A percentile compares a stretch with the other conserved stretches of the same genome.
phyloP scores from a whole-genome alignment of 2,113 vertebrate species.

The Sprattus sprattus region DNA sequence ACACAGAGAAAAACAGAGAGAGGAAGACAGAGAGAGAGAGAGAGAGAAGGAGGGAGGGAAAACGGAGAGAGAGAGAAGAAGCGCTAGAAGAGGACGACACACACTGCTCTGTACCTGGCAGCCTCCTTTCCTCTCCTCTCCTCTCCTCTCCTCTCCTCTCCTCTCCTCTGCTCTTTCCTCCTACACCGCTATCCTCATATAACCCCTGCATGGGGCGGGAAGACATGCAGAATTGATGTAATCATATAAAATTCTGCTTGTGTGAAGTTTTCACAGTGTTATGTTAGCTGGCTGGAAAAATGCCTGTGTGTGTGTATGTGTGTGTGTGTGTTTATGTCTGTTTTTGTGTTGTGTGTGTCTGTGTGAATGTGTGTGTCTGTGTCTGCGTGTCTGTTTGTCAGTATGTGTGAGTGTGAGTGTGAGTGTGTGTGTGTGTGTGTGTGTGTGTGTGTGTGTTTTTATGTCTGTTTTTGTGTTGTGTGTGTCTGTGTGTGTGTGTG shows the following conservation, averaged over 20 bases:
- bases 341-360: not conserved
- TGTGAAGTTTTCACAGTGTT: not conserved
- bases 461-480: not conserved
- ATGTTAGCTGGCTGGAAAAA: not conserved
- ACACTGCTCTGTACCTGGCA: not conserved
- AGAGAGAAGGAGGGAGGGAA: not conserved
- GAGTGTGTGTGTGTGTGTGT: not conserved
- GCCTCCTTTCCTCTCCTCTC: not conserved
- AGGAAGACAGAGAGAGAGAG: slow-evolving; percentile 7
- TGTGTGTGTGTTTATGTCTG: not conserved
- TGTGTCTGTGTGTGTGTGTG: not conserved
- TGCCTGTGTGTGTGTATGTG: not conserved
- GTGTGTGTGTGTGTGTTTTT: not conserved
- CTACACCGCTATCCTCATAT: not conserved
- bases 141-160: slow-evolving; percentile 5
- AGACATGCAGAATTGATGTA: not conserved
- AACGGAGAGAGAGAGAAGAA: slow-evolving; percentile 5
- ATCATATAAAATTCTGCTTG: not conserved
- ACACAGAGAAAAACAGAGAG: slow-evolving; percentile 11
- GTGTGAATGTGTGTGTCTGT: not conserved
- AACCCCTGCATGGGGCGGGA: not conserved
- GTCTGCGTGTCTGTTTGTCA: not conserved
- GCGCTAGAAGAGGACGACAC: not conserved
- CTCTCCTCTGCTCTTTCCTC: not conserved
- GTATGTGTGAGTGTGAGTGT: not conserved